These are phyloP conservation scores for Enchytraeus crypticus DNA, from an alignment of 2,888 invertebrate genomes.

Conservation along the genomic window DNA sequence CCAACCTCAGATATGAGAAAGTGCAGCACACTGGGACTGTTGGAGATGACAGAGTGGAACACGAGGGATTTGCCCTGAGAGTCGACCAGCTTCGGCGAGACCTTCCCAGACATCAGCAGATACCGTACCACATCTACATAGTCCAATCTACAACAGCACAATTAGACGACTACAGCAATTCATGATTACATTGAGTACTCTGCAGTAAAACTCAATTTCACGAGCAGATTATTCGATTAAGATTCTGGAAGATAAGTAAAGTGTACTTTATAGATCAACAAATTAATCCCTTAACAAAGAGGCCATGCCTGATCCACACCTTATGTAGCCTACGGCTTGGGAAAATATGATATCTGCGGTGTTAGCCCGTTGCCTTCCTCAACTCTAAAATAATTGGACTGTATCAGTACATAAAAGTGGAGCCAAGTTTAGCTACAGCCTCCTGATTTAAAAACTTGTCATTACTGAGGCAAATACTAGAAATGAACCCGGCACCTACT, in stretches of 20 bases:
- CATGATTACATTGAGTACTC: background rate
- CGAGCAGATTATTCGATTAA: background rate
- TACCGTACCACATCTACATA: conserved; percentile 44
- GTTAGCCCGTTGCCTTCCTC: no score
- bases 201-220: background rate
- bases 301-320: no score
- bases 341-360: no score
- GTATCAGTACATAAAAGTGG: no score
- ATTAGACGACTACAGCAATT: background rate
- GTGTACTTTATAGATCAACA: no score
- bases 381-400: no score
- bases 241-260: background rate
- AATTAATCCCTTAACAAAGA: no score
- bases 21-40: conserved; percentile 36
- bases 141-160: conserved; percentile 29
- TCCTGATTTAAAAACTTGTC: no score
- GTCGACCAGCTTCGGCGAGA: conserved; percentile 33
- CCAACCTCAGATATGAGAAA: conserved; percentile 40
- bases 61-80: conserved; percentile 36
- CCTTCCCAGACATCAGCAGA: conserved; percentile 34
- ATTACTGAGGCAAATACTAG: no score
- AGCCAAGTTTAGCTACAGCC: no score
- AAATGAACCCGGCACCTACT: no score
- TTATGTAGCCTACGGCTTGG: no score
- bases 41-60: conserved; percentile 43